These are phyloP conservation scores for Athrips mouffetella DNA, from an alignment of 2,888 invertebrate species.

Conservation along the genomic window DNA sequence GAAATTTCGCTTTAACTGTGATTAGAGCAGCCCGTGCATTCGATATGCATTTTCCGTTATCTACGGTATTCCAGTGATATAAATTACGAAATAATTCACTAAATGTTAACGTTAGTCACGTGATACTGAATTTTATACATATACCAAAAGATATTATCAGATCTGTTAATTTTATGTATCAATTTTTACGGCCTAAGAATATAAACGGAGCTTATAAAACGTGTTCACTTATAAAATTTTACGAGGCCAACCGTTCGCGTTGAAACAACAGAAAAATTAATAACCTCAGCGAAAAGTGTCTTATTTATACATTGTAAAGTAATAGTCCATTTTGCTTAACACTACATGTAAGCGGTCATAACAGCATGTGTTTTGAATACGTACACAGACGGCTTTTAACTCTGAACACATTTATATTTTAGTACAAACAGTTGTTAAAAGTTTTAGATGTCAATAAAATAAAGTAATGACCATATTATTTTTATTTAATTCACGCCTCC, in stretches of 20 bases:
- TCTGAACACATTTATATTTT: conserved; percentile 74
- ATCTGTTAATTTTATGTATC: conserved; percentile 17
- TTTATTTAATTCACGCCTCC: conserved; percentile 38
- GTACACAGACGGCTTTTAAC: conserved; percentile 66
- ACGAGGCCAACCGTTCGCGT: conserved; percentile 26
- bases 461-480: conserved; percentile 39
- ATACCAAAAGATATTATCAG: conserved; percentile 11
- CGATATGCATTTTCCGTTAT: conserved; percentile 50
- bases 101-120: conserved; percentile 21
- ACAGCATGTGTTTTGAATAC: conserved; percentile 53
- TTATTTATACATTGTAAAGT: conserved; percentile 36
- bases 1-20: conserved; percentile 59
- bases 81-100: conserved; percentile 24
- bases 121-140: conserved; percentile 16
- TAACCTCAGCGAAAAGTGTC: conserved; percentile 44
- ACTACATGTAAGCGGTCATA: conserved; percentile 54
- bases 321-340: conserved; percentile 62
- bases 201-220: conserved; percentile 50
- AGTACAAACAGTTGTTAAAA: conserved; percentile 76
- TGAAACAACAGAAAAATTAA: conserved; percentile 12
- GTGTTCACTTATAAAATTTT: conserved; percentile 44
- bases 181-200: conserved; percentile 26
- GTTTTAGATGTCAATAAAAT: conserved; percentile 76
- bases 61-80: conserved; percentile 43
- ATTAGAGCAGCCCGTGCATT: conserved; percentile 52